Percentiles rank a stretch among this genome's conserved stretches.
These are phyloP conservation scores for Volucella zonaria DNA, from an alignment of 2,888 invertebrate genomes.

Conservation along the genomic window DNA sequence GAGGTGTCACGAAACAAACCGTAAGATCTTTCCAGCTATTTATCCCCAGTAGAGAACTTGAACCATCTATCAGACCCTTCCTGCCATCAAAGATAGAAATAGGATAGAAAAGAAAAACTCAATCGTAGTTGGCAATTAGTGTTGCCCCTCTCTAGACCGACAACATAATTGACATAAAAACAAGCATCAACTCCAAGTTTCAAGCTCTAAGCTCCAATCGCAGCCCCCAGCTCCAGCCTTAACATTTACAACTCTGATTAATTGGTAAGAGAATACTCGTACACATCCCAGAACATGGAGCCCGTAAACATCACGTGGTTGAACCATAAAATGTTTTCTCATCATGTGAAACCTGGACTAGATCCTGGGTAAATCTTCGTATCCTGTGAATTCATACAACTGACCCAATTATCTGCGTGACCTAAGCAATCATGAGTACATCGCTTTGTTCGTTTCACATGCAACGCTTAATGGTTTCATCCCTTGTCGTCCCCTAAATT, in stretches of 20 bases:
- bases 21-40: too few relatives aligned
- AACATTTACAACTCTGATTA: constrained; percentile 5
- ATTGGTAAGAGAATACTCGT: constrained; percentile 26
- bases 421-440: constrained; percentile 29
- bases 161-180: too few relatives aligned
- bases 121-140: too few relatives aligned
- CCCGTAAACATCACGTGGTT: neutral
- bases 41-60: too few relatives aligned
- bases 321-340: constrained; percentile 10
- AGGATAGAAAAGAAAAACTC: too few relatives aligned
- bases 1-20: too few relatives aligned
- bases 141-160: too few relatives aligned
- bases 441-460: constrained; percentile 37
- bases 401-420: constrained; percentile 66
- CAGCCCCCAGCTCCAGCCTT: neutral
- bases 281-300: neutral
- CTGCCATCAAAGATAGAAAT: too few relatives aligned
- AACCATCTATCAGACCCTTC: too few relatives aligned
- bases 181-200: too few relatives aligned
- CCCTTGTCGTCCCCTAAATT: neutral
- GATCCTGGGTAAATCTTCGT: neutral
- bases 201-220: neutral
- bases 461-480: neutral
- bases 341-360: neutral
- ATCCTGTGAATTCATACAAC: constrained; percentile 52